Base-by-base conservation (phyloP, 2,888 invertebrate species). In the Helobdella robusta region DNA sequence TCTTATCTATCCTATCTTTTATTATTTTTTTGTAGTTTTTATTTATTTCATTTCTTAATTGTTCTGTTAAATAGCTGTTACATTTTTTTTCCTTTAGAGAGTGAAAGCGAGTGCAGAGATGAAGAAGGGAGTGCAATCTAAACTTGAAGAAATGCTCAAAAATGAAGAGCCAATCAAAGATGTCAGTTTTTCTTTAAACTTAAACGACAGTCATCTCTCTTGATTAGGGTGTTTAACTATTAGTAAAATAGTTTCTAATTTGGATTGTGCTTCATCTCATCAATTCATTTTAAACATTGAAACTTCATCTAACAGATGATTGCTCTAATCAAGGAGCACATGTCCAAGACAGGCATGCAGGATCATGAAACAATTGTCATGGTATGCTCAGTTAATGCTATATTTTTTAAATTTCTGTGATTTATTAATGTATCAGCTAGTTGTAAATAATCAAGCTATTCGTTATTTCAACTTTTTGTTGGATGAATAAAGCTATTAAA, bases 301-400 rank as follows among this genome's bases (percentile, higher is more conserved):
- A n/a, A n/a, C n/a, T n/a, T 66, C 58, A 11, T 50, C 8, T 63
- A 40, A 5, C 20, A 67, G 67, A 75, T 76, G 75, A 87, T 89
- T 72, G 83, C 85, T 70, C 89, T 91, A 80, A 85, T 92, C 71
- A 86, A 87, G 74, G 93, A 94, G 78, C 87, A 89, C 83, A 88
- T 90, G 73, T 81, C 82, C 74, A 88, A 87, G 79, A 86, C 88
- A 80, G 84, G 84, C 81, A 89, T 95, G 77, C 87, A 88, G 64
- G 94, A 94, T 80, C 89, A 91, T 78, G 94, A 94, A 82, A 86
- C 89, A 73, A 86, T 89, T 74, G 85, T 87, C 75, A 84, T 91
- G 81, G 89, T 91, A 82, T 23, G 30, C 11, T 11, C 30, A 15
- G 15, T 59, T 59, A 59, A 28, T 59, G 32, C 18, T 32, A 20